These are phyloP conservation scores for Heliconius erato DNA, from an alignment of 2,888 invertebrate genomes.

Conservation along the genomic window DNA sequence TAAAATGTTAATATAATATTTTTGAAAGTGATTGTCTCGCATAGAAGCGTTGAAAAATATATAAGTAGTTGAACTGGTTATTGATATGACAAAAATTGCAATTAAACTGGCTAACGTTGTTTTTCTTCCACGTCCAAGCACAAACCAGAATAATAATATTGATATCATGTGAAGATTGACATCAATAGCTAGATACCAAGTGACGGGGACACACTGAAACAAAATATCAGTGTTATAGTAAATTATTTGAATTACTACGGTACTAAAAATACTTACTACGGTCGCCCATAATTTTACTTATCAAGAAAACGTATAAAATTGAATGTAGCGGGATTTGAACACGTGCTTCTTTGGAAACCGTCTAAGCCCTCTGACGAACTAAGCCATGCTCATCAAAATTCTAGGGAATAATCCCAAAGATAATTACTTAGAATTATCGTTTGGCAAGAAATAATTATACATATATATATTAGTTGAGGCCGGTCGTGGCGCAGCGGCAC, in stretches of 20 bases:
- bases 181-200: constrained; percentile 58
- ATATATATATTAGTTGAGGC: too few relatives aligned
- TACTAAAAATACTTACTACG: too few relatives aligned
- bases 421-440: too few relatives aligned
- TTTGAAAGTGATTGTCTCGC: background rate
- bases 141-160: constrained; percentile 56
- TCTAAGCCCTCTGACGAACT: too few relatives aligned
- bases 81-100: constrained; percentile 39
- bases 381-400: too few relatives aligned
- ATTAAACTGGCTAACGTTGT: constrained; percentile 51
- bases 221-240: background rate
- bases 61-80: constrained; percentile 56
- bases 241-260: background rate
- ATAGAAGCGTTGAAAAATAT: constrained; percentile 32
- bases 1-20: constrained; percentile 68
- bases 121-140: constrained; percentile 50
- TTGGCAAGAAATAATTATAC: too few relatives aligned
- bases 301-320: too few relatives aligned
- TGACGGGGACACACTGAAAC: constrained; percentile 54
- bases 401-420: too few relatives aligned
- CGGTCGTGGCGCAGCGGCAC: too few relatives aligned
- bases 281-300: background rate
- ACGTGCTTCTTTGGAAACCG: too few relatives aligned
- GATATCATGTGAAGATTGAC: constrained; percentile 58
- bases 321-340: too few relatives aligned